A percentile compares a stretch with the other conserved stretches of the same genome.
phyloP scores from a whole-genome alignment of 2,888 invertebrate species.

The Petrolisthes manimaculis region DNA sequence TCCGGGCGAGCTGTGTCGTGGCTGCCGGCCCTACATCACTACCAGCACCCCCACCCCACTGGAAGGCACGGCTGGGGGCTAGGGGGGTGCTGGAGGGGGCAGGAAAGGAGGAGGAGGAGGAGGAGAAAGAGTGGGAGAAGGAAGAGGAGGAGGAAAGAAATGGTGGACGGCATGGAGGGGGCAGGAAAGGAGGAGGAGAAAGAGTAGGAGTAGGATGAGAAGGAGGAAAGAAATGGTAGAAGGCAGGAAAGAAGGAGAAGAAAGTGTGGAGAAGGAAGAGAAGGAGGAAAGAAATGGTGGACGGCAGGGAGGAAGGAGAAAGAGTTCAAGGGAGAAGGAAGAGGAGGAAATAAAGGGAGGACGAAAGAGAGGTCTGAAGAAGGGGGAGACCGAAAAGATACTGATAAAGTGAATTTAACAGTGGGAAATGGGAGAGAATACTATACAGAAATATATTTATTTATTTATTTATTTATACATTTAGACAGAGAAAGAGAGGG shows the following conservation, averaged over 20 bases:
- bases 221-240: neutral
- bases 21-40: constrained; percentile 6
- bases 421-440: no score
- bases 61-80: neutral
- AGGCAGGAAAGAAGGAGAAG: neutral
- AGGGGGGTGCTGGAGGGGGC: constrained; percentile 4
- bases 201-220: neutral
- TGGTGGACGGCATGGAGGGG: neutral
- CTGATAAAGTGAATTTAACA: neutral
- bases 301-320: neutral
- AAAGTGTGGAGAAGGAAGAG: neutral
- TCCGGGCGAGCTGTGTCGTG: constrained; percentile 28
- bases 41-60: no score
- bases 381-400: neutral
- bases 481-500: neutral
- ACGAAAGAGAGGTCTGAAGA: neutral
- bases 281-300: neutral
- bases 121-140: neutral
- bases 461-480: no score
- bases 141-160: neutral
- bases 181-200: neutral
- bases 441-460: no score
- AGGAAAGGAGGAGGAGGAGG: neutral
- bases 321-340: neutral
- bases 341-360: neutral